phyloP scores from a whole-genome alignment of 2,888 invertebrate genomes.

The Trichogramma evanescens region DNA sequence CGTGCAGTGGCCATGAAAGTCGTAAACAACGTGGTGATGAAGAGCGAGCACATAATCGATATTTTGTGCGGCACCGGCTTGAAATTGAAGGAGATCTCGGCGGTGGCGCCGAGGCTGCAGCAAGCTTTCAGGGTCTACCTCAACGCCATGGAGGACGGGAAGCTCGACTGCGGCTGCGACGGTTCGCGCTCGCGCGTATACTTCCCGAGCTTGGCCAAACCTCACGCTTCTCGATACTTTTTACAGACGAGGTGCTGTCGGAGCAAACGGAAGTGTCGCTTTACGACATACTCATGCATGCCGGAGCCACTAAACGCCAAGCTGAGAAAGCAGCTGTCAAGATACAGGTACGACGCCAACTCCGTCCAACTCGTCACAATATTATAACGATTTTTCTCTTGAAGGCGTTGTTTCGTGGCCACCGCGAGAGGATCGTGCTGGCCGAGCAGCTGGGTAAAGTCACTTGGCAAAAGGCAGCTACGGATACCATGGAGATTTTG shows the following conservation, averaged over 20 bases:
- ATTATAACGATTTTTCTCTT: neutral
- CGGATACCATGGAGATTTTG: slow-evolving; percentile 35
- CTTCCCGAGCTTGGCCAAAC: neutral
- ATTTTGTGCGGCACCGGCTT: slow-evolving; percentile 35
- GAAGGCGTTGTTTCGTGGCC: slow-evolving; percentile 37
- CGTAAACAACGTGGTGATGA: slow-evolving; percentile 34
- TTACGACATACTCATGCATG: slow-evolving; percentile 29
- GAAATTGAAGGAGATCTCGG: slow-evolving; percentile 34
- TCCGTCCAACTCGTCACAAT: too few relatives aligned
- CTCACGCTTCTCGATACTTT: too few relatives aligned
- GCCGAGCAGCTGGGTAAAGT: slow-evolving; percentile 33
- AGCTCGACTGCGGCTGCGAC: slow-evolving; percentile 14
- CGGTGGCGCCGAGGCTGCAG: slow-evolving; percentile 36
- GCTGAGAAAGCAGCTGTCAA: slow-evolving; percentile 33
- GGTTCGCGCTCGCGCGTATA: neutral
- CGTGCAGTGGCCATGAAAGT: slow-evolving; percentile 36
- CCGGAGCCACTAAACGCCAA: slow-evolving; percentile 26
- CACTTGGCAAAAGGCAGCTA: slow-evolving; percentile 38
- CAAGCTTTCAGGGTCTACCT: slow-evolving; percentile 35
- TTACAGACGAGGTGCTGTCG: neutral
- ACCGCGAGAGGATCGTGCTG: slow-evolving; percentile 33
- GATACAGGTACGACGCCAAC: slow-evolving; percentile 33
- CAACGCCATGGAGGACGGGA: slow-evolving; percentile 28
- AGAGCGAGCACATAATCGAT: slow-evolving; percentile 35
- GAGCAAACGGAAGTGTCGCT: slow-evolving; percentile 24